Conservation (phyloP, 2,113 vertebrate genomes). For the Prionailurus bengalensis region DNA sequence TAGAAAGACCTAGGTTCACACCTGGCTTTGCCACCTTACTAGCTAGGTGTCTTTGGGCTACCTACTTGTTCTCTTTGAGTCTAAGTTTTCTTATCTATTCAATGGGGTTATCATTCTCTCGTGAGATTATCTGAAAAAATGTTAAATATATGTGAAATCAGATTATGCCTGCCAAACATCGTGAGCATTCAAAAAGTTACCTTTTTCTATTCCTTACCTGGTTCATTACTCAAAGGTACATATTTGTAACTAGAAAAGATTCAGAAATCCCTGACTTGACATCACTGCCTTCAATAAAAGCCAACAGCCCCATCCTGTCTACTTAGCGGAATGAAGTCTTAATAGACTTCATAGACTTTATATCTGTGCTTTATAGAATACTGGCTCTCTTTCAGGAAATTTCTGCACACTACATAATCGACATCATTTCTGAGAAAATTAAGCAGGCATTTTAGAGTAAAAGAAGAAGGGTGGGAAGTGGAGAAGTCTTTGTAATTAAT, state of each 20-base stretch:
- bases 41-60: neutral
- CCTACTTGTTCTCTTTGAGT: neutral
- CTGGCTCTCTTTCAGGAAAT: neutral
- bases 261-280: neutral
- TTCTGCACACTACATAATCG: neutral
- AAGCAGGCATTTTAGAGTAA: neutral
- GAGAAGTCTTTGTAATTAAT: neutral
- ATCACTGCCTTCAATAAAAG: neutral
- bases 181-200: neutral
- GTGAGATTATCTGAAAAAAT: neutral
- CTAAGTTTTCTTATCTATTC: neutral
- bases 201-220: neutral
- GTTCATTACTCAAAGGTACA: neutral
- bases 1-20: neutral
- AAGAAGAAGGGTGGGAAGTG: neutral
- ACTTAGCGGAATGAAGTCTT: neutral
- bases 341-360: too few species aligned
- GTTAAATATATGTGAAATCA: neutral
- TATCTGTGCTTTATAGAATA: neutral
- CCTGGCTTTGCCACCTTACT: neutral
- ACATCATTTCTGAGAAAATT: slow-evolving; percentile 7
- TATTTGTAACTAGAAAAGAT: slow-evolving; percentile 2
- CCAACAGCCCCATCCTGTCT: neutral
- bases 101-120: neutral
- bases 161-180: neutral